phyloP scores from a whole-genome alignment of 2,113 vertebrate species.

The Notarius lentiginosus region DNA sequence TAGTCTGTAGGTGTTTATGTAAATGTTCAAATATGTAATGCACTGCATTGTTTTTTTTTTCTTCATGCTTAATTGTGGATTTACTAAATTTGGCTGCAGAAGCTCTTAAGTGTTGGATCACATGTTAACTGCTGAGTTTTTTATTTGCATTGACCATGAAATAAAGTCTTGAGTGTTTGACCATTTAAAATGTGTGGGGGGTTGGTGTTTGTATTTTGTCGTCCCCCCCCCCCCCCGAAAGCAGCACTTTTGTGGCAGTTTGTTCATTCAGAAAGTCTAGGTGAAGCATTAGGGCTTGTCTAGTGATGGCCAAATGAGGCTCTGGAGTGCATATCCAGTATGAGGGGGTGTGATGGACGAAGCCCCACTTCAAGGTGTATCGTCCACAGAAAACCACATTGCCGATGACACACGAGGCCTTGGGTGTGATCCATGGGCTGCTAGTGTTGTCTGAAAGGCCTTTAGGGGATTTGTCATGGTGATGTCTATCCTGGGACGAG shows the following conservation, averaged over 20 bases:
- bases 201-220: too few species aligned
- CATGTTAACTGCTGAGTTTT: background rate
- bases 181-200: background rate
- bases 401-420: too few species aligned
- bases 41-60: background rate
- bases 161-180: background rate
- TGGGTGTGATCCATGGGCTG: too few species aligned
- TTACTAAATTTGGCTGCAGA: background rate
- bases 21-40: background rate
- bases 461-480: too few species aligned
- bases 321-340: too few species aligned
- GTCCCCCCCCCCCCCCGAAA: too few species aligned
- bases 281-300: background rate
- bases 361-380: too few species aligned
- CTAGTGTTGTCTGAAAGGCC: too few species aligned
- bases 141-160: background rate
- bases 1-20: background rate
- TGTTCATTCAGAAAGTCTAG: slow-evolving; percentile 10
- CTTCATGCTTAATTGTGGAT: background rate
- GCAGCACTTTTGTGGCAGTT: background rate
- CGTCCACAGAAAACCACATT: too few species aligned
- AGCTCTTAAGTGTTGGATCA: background rate
- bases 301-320: too few species aligned
- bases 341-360: too few species aligned
- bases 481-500: too few species aligned